Base-by-base conservation (phyloP, 2,888 invertebrate genomes). In the Aspidiotus destructor region DNA sequence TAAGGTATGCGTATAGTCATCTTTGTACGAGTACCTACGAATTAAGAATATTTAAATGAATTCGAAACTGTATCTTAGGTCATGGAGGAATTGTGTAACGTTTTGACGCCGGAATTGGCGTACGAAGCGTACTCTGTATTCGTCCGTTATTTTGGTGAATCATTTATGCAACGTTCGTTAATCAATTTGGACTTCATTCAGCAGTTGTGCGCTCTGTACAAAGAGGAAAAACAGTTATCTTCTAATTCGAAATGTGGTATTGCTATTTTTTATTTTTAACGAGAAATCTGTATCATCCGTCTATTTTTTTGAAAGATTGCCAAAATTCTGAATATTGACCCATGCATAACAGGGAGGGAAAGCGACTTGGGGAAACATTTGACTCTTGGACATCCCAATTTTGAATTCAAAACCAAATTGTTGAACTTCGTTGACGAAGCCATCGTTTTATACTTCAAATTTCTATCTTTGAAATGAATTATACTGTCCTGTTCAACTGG, bases 61-160 rank as follows among this genome's bases (percentile, higher is more conserved):
- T 48, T 48, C 48, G 48, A 48, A 48, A 48, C 28, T 28, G 28
- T 28, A 28, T 28, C 1, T 5, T 58, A 71, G 71, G 70, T 68
- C 1, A 80, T 87, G 74, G 86, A 89, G 73, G 94, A 71, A 68
- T 62, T 71, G 8, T 71, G 67, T 58, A 80, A 85, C 75, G 92
- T 92, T 0, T 94, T 96, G 77, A 88, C 88, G 16, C 83, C 88
- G 5, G 87, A 89, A 75, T 80, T 97, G 70, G 96, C 96, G 0
- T 86, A 92, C 75, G 83, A 85, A 67, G 84, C 92, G 0, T 96
- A 93, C 77, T 64, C 67, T n/a, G 57, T 70, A 44, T 89, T 92
- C 75, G 81, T 85, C 57, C 85, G 85, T 73, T 85, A 88, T 73
- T 81, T 91, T 9, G 89, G 89, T 2, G 83, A 83, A 7, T 83